These are phyloP conservation scores for Myotis brandtii DNA, from an alignment of 2,113 vertebrate species.

Conservation along the genomic window DNA sequence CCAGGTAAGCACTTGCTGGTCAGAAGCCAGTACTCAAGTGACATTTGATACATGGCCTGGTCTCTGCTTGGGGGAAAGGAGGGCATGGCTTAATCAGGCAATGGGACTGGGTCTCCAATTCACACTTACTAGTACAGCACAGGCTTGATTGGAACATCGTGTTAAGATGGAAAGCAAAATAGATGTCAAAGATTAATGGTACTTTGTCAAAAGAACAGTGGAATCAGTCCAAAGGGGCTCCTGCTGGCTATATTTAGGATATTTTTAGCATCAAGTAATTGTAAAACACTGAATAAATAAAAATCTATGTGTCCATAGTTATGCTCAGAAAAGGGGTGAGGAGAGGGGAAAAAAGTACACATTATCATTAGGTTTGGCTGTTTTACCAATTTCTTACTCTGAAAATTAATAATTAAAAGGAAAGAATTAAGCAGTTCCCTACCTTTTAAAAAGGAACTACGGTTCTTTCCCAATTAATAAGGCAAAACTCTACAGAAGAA, in stretches of 20 bases:
- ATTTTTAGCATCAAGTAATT: neutral
- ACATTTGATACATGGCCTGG: slow-evolving; percentile 20
- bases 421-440: neutral
- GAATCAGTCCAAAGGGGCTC: neutral
- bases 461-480: neutral
- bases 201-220: neutral
- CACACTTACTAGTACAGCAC: neutral
- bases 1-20: slow-evolving; percentile 86
- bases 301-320: neutral
- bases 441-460: neutral
- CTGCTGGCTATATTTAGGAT: neutral
- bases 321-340: neutral
- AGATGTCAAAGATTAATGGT: neutral
- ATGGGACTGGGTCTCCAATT: neutral
- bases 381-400: neutral
- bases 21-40: slow-evolving; percentile 51
- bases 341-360: neutral
- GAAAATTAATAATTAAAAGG: neutral
- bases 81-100: neutral
- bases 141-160: neutral
- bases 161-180: neutral
- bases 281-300: neutral
- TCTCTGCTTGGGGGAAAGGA: neutral
- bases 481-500: neutral
- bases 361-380: neutral